These are phyloP conservation scores for Zoanthus sansibaricus DNA, from an alignment of 92 coral and sea anemone genomes.

Conservation along the genomic window DNA sequence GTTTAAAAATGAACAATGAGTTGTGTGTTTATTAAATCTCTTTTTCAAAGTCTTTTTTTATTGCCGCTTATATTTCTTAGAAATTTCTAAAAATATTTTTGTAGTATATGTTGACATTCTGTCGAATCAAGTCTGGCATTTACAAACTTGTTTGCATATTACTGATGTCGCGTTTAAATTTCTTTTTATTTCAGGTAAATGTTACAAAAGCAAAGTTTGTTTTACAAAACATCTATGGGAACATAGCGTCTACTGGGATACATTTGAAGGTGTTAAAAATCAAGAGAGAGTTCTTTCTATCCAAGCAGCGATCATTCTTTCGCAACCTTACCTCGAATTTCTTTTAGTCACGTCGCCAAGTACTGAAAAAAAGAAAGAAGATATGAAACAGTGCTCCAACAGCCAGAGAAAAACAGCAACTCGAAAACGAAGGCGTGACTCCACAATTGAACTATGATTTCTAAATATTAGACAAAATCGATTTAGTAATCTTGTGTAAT, in stretches of 20 bases:
- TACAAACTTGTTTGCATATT: constrained; percentile 27
- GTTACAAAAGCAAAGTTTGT: constrained; percentile 97
- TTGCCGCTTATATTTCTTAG: constrained; percentile 20
- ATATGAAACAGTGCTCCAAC: constrained; percentile 59
- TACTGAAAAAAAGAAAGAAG: constrained; percentile 93
- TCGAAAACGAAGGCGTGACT: constrained; percentile 86
- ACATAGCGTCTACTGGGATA: constrained; percentile 97
- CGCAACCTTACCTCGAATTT: constrained; percentile 98
- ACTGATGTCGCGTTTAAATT: constrained; percentile 18
- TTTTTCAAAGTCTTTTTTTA: neutral
- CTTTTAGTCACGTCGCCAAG: constrained; percentile 98
- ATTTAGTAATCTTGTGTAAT: constrained; percentile 50
- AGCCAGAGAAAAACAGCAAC: constrained; percentile 71
- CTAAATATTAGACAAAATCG: constrained; percentile 39
- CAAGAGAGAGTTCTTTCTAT: constrained; percentile 98
- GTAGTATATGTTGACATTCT: constrained; percentile 26
- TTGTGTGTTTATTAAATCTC: constrained; percentile 6
- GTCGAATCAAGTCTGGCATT: neutral
- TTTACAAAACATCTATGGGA: constrained; percentile 99
- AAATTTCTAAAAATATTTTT: constrained; percentile 45
- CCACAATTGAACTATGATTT: constrained; percentile 86
- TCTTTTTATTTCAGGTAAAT: constrained; percentile 75
- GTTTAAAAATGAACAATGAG: neutral
- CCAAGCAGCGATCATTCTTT: constrained; percentile 98
- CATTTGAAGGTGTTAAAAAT: constrained; percentile 96